Evolutionary conservation across 2,113 vertebrate genomes (phyloP), one percentile per base, ranked within the genome.

Genomic region (Apodemus sylvaticus): DNA sequence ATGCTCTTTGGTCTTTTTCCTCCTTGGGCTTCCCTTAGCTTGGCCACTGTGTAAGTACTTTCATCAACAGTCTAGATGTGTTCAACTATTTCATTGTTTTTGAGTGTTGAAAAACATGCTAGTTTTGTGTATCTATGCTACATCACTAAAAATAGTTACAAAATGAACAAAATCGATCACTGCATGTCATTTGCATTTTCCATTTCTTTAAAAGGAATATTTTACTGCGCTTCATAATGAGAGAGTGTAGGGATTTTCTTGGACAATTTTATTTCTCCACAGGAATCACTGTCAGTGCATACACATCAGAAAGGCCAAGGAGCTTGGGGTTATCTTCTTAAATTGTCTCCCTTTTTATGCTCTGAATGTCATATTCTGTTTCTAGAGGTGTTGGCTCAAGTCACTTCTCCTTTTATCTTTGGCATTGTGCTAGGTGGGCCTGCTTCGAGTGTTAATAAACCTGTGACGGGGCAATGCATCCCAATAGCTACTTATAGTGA

Each of bases 41-140:
- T 98, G 99, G 99, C 99, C 99, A 99, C 98, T 99, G 99, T 99
- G 99, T 99, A 99, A 99, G 99, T 99, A 98, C 97, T 92, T 95
- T 8, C 97, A 94, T 96, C 26, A 74, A 14, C 96, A 94, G 96
- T 74, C 83, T 74, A 71, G 90, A 22, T 42, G 1, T 62, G 19
- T n/a, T 74, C 68, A 62, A 71, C 22, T 48, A 68, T 64, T 85
- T 70, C 11, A 60, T 79, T 91, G 29, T 34, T 77, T 77, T 78
- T 74, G 90, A 36, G 58, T 26, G 20, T 22, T 42, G 7, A 24
- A 58, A 97, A 86, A 48, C 64, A 73, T 53, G 1, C 89, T 82
- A 19, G 34, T 62, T 93, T n/a, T 94, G 12, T 62, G 36, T 36
- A 5, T 73, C 48, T 77, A 20, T 73, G 36, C 9, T 85, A 64